Base-by-base conservation (phyloP, 2,888 invertebrate genomes). In the Chrysomela aeneicollis region DNA sequence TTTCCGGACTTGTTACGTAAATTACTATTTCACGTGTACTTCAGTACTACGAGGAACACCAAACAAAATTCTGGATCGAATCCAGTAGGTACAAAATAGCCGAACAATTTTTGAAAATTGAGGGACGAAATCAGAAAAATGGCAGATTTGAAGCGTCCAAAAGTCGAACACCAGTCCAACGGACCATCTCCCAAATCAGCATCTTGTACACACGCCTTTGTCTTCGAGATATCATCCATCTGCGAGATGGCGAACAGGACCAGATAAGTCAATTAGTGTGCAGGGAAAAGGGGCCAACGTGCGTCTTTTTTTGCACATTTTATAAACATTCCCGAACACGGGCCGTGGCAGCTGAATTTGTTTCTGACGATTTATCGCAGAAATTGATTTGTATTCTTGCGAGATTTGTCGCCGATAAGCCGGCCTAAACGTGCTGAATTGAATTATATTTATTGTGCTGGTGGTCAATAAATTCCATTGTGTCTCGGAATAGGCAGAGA, bases 211-310 rank as follows among this genome's bases (percentile, higher is more conserved):
- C 19, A 57, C 46, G 57, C 57, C 57, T 26, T 46, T 57, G 57
- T 18, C 5, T 55, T 55, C 22, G 21, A 55, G 42, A 17, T 55
- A n/a, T n/a, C n/a, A 35, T 54, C 54, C 37, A 6, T 30, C 42
- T 42, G 42, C 8, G 55, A 37, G 42, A 55, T 55, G 21, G 59
- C 66, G 70, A 68, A 68, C 42, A 42, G 70, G 57, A 67, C 66
- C 67, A 73, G 73, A 73, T 73, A 71, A 72, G 73, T 73, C 73
- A 73, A 73, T 73, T 73, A 71, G 70, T 59, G 62, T 61, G 59
- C 50, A 61, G 58, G 60, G 55, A 60, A 68, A 65, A 67, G 60
- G 61, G 51, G 57, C 65, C 65, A 68, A 68, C 69, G 69, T 71
- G 73, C 62, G 61, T 67, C 46, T 59, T 66, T 64, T 61, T 69